Conservation (phyloP, 2,113 vertebrate species). For the Blennius ocellaris region DNA sequence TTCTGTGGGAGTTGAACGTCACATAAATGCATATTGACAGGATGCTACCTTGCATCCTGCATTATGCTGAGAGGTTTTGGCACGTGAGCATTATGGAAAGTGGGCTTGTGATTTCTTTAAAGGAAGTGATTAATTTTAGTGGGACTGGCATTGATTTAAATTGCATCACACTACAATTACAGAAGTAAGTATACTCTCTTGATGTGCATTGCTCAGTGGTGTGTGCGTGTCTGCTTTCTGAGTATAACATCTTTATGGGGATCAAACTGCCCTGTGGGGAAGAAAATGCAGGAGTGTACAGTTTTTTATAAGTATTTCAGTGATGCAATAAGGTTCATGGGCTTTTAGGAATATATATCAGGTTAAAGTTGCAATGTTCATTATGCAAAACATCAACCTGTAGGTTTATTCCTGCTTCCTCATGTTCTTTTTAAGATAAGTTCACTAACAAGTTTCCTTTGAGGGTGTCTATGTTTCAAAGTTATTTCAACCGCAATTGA, state of each 20-base stretch:
- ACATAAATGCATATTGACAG: slow-evolving; percentile 59
- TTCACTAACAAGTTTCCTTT: slow-evolving; percentile 4
- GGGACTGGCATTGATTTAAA: slow-evolving; percentile 14
- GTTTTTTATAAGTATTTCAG: no score
- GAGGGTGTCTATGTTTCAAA: neutral
- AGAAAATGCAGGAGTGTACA: no score
- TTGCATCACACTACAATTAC: slow-evolving; percentile 11
- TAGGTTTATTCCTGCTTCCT: neutral
- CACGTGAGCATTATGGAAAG: neutral
- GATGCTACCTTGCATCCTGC: slow-evolving; percentile 27
- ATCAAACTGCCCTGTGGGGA: no score
- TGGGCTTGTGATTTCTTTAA: slow-evolving; percentile 11
- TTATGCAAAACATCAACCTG: no score
- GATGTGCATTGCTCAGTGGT: neutral
- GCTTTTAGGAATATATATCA: no score
- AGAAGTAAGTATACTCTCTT: neutral
- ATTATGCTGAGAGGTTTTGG: neutral
- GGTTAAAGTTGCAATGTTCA: no score
- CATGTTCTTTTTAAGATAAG: neutral
- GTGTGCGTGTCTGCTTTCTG: no score
- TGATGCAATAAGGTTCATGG: no score
- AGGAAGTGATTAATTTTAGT: slow-evolving; percentile 27
- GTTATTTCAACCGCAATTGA: slow-evolving; percentile 25
- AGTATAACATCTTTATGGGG: no score
- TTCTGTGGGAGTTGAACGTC: slow-evolving; percentile 46